A percentile compares a stretch with the other conserved stretches of the same genome.
Evolutionary conservation across 2,888 invertebrate species (phyloP).

Genomic region (Dyspetes luteomarginatus): DNA sequence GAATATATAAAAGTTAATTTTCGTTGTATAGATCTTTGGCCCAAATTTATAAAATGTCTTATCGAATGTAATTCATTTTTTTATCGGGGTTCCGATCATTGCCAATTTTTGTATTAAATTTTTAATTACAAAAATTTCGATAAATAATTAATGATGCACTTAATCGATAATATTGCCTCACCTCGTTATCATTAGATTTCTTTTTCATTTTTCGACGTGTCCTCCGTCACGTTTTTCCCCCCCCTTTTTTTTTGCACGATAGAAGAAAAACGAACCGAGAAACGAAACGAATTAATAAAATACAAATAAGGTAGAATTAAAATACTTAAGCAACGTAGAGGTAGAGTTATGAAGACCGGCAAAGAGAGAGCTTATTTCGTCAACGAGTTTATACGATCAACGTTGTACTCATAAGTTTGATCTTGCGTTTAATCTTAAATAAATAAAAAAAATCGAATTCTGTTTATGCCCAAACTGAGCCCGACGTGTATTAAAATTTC

Average conservation of each 20-base stretch:
- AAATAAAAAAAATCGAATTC: no score
- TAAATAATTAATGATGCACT: slow-evolving; percentile 42
- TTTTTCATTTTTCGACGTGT: background rate
- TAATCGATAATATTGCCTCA: slow-evolving; percentile 51
- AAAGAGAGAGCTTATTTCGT: slow-evolving; percentile 67
- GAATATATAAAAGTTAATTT: no score
- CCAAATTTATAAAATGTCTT: no score
- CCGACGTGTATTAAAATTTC: no score
- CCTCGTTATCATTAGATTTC: slow-evolving; percentile 26
- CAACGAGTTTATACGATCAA: slow-evolving; percentile 43
- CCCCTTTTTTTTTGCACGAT: no score
- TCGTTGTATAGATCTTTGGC: no score
- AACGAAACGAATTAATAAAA: background rate
- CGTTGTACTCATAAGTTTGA: no score
- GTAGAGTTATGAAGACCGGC: slow-evolving; percentile 67
- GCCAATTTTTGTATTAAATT: background rate
- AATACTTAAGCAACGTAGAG: slow-evolving; percentile 61
- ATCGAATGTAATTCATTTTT: no score
- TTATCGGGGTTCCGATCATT: no score
- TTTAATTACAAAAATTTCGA: slow-evolving; percentile 14
- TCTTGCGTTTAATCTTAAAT: no score
- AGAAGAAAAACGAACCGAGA: background rate
- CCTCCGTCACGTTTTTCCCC: background rate
- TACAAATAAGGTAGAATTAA: background rate
- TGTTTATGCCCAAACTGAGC: no score